Base-by-base conservation (phyloP, 2,797 vertebrate species). In the Tragelaphus oryx region DNA sequence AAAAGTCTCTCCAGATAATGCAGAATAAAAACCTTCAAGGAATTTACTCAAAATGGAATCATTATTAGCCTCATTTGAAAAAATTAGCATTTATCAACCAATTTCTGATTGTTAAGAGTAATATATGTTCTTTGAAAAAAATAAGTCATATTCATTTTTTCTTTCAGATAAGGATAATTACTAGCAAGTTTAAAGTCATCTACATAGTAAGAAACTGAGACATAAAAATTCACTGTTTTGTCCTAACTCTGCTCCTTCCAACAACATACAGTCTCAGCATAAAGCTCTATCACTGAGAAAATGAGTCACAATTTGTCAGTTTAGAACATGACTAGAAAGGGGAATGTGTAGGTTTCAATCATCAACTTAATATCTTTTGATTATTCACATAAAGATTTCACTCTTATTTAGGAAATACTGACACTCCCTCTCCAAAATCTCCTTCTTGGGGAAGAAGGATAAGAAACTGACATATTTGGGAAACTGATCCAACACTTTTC, bases 141-240 rank as follows among this genome's bases (percentile, higher is more conserved):
- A 74, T 2, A 81, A 93, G 16, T 50, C 37, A 50, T 28, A 87
- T 18, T 85, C 46, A 71, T 18, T 68, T 80, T 91, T 94, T 88
- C 48, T 93, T 95, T 88, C 57, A 88, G 22, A 94, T 46, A 13
- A 79, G 2, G 28, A n/a, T 41, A 76, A 96, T 78, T 89, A 93
- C 22, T 46, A 75, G 33, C 37, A 94, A 54, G 33, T 93, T 96
- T 80, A 90, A 87, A 95, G 48, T 68, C 26, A 96, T 59, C 89
- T 93, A 90, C 26, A 74, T 7, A 94, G 33, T 44, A 93, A 89
- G 1, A 71, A 52, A 95, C 1, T 22, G 62, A 44, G 46, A 17
- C 13, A 26, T 57, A 44, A 85, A 74, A 91, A 33, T 76, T 16
- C 17, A 93, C 28, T 12, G 16, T 71, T 93, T 93, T 87, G 16